These are phyloP conservation scores for Drosophila siamana DNA, from an alignment of 2,888 invertebrate genomes.

Conservation along the genomic window DNA sequence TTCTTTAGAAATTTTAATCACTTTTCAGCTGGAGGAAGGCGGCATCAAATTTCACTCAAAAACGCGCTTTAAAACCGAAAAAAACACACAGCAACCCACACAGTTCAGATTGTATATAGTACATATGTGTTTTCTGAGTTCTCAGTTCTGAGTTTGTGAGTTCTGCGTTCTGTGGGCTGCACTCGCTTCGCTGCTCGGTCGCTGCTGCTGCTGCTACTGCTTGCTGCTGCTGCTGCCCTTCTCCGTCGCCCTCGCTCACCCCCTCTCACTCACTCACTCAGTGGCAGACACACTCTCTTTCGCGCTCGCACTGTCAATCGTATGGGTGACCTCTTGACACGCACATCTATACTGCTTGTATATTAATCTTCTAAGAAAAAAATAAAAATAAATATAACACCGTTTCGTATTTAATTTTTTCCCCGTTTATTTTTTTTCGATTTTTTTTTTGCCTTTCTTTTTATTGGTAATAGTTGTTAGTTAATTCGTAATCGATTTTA, in stretches of 20 bases:
- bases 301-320: constrained; percentile 37
- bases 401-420: constrained; percentile 30
- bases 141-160: too few relatives aligned
- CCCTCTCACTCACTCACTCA: constrained; percentile 15
- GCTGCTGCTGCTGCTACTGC: too few relatives aligned
- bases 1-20: constrained; percentile 36
- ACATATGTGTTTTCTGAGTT: constrained; percentile 32
- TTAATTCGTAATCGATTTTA: not conserved
- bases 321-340: constrained; percentile 69
- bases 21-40: constrained; percentile 39
- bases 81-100: constrained; percentile 17
- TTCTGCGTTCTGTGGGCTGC: constrained; percentile 35
- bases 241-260: constrained; percentile 27
- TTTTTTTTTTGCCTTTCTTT: constrained; percentile 11
- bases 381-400: constrained; percentile 26
- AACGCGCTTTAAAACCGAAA: constrained; percentile 39
- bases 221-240: constrained; percentile 11
- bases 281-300: constrained; percentile 4
- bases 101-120: constrained; percentile 35
- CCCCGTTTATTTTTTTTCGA: constrained; percentile 16
- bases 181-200: constrained; percentile 34
- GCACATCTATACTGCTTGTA: constrained; percentile 37
- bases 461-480: too few relatives aligned
- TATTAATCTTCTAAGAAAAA: constrained; percentile 63
- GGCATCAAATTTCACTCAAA: constrained; percentile 59